Evolutionary conservation across 2,797 vertebrate species (phyloP), one percentile per base, ranked within the genome.

Genomic region (Craterocephalus amniculus): DNA sequence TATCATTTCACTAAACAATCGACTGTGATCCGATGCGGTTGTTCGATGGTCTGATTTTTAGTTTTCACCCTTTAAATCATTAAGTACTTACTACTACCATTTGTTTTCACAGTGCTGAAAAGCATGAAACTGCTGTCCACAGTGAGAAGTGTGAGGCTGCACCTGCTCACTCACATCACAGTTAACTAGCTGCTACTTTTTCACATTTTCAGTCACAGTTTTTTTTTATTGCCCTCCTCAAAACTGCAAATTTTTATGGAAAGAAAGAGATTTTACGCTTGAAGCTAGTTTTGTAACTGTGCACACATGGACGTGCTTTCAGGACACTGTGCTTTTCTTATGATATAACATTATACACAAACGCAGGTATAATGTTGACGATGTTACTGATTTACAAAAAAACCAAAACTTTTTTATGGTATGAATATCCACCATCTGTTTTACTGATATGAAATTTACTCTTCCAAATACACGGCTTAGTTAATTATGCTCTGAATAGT

Each of bases 401-500:
- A 36, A 29, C 1, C 11, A 20, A 38, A 13, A 38, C 14, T 6
- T 13, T 13, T 36, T 48, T 70, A 35, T 32, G 13, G 45, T 56
- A 13, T 27, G 34, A 48, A 48, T 9, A n/a, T 49, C 6, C 34
- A 58, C 36, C 20, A 54, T 38, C 48, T 1, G 14, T 32, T 29
- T 48, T 0, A 31, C 13, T 40, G 12, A 14, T 40, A 75, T 69
- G 12, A 68, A 68, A 59, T 31, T 2, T 16, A 4, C 35, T 27
- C 9, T 70, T 72, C 77, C 26, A 60, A 68, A 27, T 34, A 1
- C 31, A 0, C 1, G 0, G 40, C 90, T 92, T 84, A 87, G 85
- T 87, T 89, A 87, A 70, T 93, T 91, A 83, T 88, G 64, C 74
- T 91, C 73, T 9, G 32, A 76, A 67, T 87, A 85, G 73, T 73